phyloP scores from a whole-genome alignment of 2,888 invertebrate species.

The Scaptodrosophila latifasciaeformis region DNA sequence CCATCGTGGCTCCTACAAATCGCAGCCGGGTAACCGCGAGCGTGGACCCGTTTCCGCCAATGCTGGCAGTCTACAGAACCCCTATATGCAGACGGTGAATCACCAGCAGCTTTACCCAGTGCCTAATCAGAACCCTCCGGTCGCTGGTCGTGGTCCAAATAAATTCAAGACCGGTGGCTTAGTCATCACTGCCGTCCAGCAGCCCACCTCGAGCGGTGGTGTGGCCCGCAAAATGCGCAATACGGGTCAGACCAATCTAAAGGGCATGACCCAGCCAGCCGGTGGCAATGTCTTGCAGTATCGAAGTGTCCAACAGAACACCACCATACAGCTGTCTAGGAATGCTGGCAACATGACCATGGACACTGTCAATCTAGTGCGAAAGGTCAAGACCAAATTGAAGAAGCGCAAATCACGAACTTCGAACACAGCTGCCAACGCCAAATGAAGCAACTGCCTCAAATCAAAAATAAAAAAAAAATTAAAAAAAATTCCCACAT shows the following conservation, averaged over 20 bases:
- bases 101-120: slow-evolving; percentile 62
- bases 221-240: slow-evolving; percentile 39
- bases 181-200: slow-evolving; percentile 77
- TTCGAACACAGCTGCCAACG: slow-evolving; percentile 19
- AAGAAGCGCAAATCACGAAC: slow-evolving; percentile 61
- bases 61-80: background rate
- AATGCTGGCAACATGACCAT: slow-evolving; percentile 63
- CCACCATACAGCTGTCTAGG: slow-evolving; percentile 7
- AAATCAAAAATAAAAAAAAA: too few species aligned
- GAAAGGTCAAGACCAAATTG: slow-evolving; percentile 70
- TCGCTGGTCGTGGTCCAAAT: slow-evolving; percentile 19
- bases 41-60: background rate
- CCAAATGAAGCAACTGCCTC: too few species aligned
- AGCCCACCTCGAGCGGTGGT: slow-evolving; percentile 21
- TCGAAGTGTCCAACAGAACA: slow-evolving; percentile 9
- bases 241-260: slow-evolving; percentile 23
- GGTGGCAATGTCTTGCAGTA: slow-evolving; percentile 27
- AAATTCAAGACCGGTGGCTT: slow-evolving; percentile 79
- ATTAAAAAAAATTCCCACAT: too few species aligned
- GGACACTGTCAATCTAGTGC: slow-evolving; percentile 75
- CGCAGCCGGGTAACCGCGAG: slow-evolving; percentile 15
- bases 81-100: background rate
- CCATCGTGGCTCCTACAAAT: slow-evolving; percentile 14
- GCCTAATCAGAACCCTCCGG: slow-evolving; percentile 68
- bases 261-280: slow-evolving; percentile 20